These are phyloP conservation scores for Oreochromis aureus DNA, from an alignment of 2,113 vertebrate genomes.

Conservation along the genomic window DNA sequence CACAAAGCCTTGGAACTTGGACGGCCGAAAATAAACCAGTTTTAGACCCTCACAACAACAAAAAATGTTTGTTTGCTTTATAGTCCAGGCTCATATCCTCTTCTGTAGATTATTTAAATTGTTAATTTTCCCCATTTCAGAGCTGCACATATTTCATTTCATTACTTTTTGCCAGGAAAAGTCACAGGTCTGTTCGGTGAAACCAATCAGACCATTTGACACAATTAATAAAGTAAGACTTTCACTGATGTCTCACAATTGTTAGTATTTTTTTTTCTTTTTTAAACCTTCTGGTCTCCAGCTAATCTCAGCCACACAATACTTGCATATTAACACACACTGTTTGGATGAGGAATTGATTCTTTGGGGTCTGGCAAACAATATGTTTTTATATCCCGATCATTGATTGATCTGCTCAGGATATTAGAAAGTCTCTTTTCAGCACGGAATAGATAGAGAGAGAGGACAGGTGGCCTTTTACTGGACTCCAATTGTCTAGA, in stretches of 20 bases:
- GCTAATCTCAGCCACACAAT: background rate
- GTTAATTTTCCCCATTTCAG: background rate
- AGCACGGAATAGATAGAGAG: background rate
- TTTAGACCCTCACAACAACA: background rate
- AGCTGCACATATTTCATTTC: background rate
- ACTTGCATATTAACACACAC: background rate
- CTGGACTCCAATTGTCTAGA: conserved; percentile 34
- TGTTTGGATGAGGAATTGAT: background rate
- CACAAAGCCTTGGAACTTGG: background rate
- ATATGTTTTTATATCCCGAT: background rate
- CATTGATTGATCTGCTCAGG: background rate
- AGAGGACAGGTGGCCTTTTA: conserved; percentile 46
- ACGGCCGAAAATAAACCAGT: background rate
- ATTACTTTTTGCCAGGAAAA: background rate
- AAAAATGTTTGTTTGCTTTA: background rate
- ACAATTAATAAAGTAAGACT: background rate
- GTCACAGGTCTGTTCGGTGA: background rate
- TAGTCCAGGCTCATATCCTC: background rate
- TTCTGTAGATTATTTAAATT: background rate
- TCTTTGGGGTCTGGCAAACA: background rate
- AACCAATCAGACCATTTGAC: background rate
- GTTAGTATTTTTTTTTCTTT: background rate
- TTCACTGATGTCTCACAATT: background rate
- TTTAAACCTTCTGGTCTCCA: background rate
- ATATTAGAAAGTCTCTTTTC: background rate